Conservation (phyloP, 2,113 vertebrate species). For the Symphodus melops region DNA sequence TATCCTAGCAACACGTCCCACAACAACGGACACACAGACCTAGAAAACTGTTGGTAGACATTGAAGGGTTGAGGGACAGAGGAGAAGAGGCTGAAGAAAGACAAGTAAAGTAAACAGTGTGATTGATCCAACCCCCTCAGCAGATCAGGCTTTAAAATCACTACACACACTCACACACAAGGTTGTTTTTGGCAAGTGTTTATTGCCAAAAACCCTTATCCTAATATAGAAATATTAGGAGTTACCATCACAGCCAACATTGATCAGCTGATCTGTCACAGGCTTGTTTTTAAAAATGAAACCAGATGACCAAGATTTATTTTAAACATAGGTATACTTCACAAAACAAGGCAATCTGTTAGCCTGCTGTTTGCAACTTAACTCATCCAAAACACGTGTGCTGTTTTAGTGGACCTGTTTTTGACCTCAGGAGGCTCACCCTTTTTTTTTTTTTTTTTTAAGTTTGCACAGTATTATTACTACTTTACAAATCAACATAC, state of each 20-base stretch:
- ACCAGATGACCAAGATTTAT: not conserved
- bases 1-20: conserved; percentile 77
- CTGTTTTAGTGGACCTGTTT: not conserved
- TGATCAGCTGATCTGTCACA: not conserved
- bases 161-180: not conserved
- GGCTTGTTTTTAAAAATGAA: not conserved
- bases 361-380: not conserved
- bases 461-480: not conserved
- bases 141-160: conserved; percentile 24
- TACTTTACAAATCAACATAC: not conserved
- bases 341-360: not conserved
- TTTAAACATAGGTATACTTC: not conserved
- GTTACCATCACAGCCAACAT: not conserved
- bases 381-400: not conserved
- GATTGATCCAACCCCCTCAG: conserved; percentile 19
- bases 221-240: conserved; percentile 42
- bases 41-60: conserved; percentile 12
- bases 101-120: conserved; percentile 33
- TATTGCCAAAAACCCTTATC: not conserved
- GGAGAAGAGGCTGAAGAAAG: conserved; percentile 28
- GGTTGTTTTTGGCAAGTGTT: not conserved
- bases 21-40: conserved; percentile 52
- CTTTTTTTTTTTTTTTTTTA: not conserved
- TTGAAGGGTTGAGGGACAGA: conserved; percentile 31
- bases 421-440: not conserved